Conservation (phyloP, 2,888 invertebrate genomes). For the Vesta saturnalis region DNA sequence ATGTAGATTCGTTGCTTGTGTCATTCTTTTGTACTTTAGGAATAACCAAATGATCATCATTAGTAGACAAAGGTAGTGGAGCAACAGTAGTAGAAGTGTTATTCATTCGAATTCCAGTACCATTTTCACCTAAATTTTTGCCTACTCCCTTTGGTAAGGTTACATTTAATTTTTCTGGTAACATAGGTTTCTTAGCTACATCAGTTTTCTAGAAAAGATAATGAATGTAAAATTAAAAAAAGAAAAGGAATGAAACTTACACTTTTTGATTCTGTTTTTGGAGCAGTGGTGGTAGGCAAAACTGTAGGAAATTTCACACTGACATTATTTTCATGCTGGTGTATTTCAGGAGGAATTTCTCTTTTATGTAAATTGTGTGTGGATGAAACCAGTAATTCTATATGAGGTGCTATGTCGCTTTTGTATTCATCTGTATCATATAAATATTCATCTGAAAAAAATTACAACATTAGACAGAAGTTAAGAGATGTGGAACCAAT, state of each 20-base stretch:
- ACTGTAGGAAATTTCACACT: constrained; percentile 19
- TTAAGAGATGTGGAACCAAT: no score
- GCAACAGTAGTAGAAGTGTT: constrained; percentile 34
- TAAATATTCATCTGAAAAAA: constrained; percentile 29
- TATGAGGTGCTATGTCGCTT: background rate
- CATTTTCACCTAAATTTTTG: constrained; percentile 63
- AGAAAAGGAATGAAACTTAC: background rate
- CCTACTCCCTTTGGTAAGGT: constrained; percentile 13
- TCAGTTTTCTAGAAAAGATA: constrained; percentile 14
- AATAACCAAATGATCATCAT: constrained; percentile 34
- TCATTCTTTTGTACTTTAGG: constrained; percentile 5
- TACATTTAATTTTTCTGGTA: constrained; percentile 4
- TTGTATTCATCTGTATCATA: constrained; percentile 14
- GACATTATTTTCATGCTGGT: constrained; percentile 8
- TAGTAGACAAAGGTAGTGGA: background rate
- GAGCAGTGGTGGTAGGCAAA: constrained; percentile 3
- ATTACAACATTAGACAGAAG: background rate
- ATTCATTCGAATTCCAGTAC: constrained; percentile 60
- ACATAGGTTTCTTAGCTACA: constrained; percentile 12
- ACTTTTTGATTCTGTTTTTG: background rate
- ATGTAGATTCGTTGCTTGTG: constrained; percentile 28
- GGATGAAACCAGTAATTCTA: constrained; percentile 18
- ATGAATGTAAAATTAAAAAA: background rate
- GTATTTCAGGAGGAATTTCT: background rate
- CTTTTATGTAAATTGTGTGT: constrained; percentile 24